Evolutionary conservation across 92 coral and sea anemone genomes (phyloP), one percentile per base, ranked within the genome.

Genomic region (Epizoanthus stellaris): DNA sequence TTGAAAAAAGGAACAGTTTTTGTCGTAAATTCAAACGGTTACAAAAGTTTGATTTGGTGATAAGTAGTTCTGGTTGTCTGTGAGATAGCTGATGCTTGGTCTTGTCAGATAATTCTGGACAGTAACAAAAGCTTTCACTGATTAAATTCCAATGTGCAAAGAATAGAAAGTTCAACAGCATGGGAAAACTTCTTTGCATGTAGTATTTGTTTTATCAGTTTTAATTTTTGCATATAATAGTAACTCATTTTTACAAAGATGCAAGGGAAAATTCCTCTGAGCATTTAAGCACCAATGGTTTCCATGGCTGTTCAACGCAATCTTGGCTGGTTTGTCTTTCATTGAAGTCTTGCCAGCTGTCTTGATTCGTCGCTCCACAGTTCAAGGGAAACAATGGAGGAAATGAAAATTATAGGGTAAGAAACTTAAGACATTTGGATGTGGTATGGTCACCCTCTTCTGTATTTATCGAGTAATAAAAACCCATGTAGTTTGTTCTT

Each of bases 391-490:
- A 79, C 83, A 62, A 4, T 59, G 82, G 83, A 79, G 72, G 83
- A 79, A 63, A 40, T 63, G 70, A 79, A 77, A 21, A n/a, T 76
- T 17, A 60, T 76, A 76, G 83, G 83, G 83, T 63, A 79, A 79
- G 83, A 63, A 52, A 21, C 49, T 42, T 63, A 61, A 63, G 83
- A 79, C 70, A 79, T 79, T 63, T 79, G 42, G 83, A 63, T 79
- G 72, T 61, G 36, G 42, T 45, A 57, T 63, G 43, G 49, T 79
- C 72, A 63, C 60, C 47, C 70, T 42, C 38, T 17, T 62, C 58
- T 42, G 45, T 39, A 11, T 38, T 42, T 19, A 39, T 43, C 4
- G 70, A 57, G 40, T 62, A 79, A 13, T 67, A 7, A 58, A 47
- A 58, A 17, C 23, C 69, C 30, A 79, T 19, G 34, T 5, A 17